phyloP scores from a whole-genome alignment of 1,140 invertebrate species.

The Diorhabda elongata region DNA sequence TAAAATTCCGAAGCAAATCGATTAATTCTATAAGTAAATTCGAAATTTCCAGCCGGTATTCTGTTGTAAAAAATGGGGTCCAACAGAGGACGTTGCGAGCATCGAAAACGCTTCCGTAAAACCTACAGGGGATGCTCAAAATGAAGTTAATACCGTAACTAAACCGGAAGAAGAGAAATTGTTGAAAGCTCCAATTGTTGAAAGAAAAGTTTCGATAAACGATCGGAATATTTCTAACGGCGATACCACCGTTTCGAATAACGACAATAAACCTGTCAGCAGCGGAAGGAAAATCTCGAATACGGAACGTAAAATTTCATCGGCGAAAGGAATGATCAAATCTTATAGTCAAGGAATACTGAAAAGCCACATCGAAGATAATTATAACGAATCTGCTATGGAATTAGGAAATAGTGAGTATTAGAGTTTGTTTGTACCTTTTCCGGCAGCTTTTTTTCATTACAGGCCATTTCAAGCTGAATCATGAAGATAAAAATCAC shows the following conservation, averaged over 20 bases:
- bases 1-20: not conserved
- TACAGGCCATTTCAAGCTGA: slow-evolving; percentile 8
- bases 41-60: slow-evolving; percentile 25
- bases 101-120: not conserved
- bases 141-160: not conserved
- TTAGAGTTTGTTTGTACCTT: not conserved
- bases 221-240: not conserved
- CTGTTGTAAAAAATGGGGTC: slow-evolving; percentile 29
- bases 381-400: slow-evolving; percentile 15
- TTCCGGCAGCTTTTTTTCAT: not conserved
- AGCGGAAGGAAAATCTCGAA: not conserved
- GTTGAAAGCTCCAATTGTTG: not conserved
- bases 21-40: not conserved
- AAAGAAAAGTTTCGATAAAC: not conserved
- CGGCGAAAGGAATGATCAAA: not conserved
- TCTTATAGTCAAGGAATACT: slow-evolving; percentile 4
- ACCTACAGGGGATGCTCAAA: not conserved
- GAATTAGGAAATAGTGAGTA: slow-evolving; percentile 16
- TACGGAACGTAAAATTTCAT: not conserved
- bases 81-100: not conserved
- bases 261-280: not conserved
- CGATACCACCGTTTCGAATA: not conserved
- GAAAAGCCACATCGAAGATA: slow-evolving; percentile 1
- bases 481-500: slow-evolving; percentile 16
- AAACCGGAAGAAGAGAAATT: slow-evolving; percentile 10